Evolutionary conservation across 1,140 invertebrate genomes (phyloP).

Genomic region (Fopius arisanus): DNA sequence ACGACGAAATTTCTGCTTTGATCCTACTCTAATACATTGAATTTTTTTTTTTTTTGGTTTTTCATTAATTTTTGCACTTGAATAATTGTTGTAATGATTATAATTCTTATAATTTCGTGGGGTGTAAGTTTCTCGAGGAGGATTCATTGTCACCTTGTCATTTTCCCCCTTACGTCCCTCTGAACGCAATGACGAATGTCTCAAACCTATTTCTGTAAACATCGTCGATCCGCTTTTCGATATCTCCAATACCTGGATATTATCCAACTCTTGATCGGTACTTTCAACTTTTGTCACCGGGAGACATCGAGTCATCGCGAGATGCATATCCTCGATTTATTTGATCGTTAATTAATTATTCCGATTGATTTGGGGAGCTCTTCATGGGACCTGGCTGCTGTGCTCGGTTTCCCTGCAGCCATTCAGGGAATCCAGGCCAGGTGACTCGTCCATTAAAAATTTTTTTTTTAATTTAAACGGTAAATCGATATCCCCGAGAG

Average conservation of each 20-base stretch:
- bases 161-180: not conserved
- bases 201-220: constrained; percentile 17
- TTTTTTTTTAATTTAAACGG: not conserved
- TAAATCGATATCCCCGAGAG: not conserved
- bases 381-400: constrained; percentile 51
- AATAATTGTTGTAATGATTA: too few relatives aligned
- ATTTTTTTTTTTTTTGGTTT: constrained; percentile 26
- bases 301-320: not conserved
- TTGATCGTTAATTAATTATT: not conserved
- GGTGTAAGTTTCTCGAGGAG: constrained; percentile 45
- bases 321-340: constrained; percentile 3
- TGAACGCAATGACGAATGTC: constrained; percentile 39
- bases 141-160: constrained; percentile 45
- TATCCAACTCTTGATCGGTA: not conserved
- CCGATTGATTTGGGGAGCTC: constrained; percentile 41
- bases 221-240: not conserved
- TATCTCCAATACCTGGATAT: not conserved
- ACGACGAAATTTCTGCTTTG: not conserved
- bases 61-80: too few relatives aligned
- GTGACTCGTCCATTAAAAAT: constrained; percentile 41
- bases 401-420: constrained; percentile 62
- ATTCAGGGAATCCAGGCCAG: constrained; percentile 61
- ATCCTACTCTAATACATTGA: constrained; percentile 22
- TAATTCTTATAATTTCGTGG: too few relatives aligned
- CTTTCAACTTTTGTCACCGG: not conserved